Evolutionary conservation across 2,113 vertebrate genomes (phyloP).

Genomic region (Herpetotheres cachinnans): DNA sequence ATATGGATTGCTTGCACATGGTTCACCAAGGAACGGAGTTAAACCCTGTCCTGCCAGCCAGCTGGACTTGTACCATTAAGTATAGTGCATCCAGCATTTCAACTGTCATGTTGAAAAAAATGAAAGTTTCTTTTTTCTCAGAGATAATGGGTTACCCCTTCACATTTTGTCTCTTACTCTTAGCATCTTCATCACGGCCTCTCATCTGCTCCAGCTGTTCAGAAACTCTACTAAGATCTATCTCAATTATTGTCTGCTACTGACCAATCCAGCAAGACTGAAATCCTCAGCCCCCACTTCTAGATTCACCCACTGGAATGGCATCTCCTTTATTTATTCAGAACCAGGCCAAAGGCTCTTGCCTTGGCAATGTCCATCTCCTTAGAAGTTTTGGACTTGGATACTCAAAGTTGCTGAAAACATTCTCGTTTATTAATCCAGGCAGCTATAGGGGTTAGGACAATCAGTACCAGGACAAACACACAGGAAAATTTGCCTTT

Average conservation of each 20-base stretch:
- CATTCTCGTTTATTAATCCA: background rate
- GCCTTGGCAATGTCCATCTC: background rate
- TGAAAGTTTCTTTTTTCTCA: background rate
- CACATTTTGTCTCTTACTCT: background rate
- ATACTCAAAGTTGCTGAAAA: background rate
- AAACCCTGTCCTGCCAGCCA: background rate
- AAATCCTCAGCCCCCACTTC: background rate
- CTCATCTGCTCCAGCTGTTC: background rate
- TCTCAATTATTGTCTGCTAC: background rate
- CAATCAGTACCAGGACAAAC: background rate
- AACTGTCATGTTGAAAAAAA: background rate
- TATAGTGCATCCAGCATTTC: background rate
- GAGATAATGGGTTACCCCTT: background rate
- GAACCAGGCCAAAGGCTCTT: background rate
- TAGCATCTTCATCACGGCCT: background rate
- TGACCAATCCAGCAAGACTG: background rate
- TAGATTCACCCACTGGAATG: background rate
- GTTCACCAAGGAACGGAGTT: background rate
- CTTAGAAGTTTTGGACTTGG: background rate
- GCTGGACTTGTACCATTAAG: background rate
- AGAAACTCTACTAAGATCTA: background rate
- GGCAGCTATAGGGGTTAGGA: background rate
- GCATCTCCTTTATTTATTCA: background rate
- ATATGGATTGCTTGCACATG: rapidly evolving
- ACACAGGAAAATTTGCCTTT: background rate